Conservation (phyloP, 2,113 vertebrate genomes). For the Brienomyrus longianalis region DNA sequence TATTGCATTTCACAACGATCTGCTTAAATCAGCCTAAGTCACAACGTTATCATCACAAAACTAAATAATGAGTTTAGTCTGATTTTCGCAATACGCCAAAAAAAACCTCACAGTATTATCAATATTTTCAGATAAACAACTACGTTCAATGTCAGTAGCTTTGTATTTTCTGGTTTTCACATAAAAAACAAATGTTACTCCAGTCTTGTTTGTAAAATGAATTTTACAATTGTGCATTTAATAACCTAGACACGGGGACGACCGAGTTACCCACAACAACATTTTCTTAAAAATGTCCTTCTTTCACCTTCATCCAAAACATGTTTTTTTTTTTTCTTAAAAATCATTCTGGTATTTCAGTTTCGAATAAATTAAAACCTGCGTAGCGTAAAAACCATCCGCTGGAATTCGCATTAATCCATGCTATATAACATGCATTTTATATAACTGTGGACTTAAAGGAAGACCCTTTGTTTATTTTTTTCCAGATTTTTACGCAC, state of each 20-base stretch:
- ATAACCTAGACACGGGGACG: constrained; percentile 15
- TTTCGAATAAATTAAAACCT: constrained; percentile 67
- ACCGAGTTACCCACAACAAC: constrained; percentile 16
- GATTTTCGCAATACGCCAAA: constrained; percentile 26
- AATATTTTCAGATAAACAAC: constrained; percentile 22
- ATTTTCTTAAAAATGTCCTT: constrained; percentile 27
- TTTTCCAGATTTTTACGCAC: constrained; percentile 40
- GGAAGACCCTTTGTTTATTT: constrained; percentile 33
- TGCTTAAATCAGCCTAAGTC: constrained; percentile 60
- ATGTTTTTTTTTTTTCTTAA: constrained; percentile 22
- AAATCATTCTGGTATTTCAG: constrained; percentile 22
- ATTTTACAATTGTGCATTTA: constrained; percentile 34
- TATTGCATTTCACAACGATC: constrained; percentile 71
- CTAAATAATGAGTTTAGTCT: constrained; percentile 37
- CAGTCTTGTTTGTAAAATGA: constrained; percentile 30
- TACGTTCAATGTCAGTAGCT: constrained; percentile 22
- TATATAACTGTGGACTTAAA: constrained; percentile 38
- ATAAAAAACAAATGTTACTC: constrained; percentile 24
- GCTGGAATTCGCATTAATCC: constrained; percentile 55
- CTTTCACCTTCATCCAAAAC: constrained; percentile 20
- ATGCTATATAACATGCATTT: constrained; percentile 65
- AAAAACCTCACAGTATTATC: constrained; percentile 22
- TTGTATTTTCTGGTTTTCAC: constrained; percentile 22
- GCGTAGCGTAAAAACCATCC: constrained; percentile 48
- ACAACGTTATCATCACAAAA: constrained; percentile 38